These are phyloP conservation scores for Coregonus clupeaformis DNA, from an alignment of 2,113 vertebrate genomes.

Conservation along the genomic window DNA sequence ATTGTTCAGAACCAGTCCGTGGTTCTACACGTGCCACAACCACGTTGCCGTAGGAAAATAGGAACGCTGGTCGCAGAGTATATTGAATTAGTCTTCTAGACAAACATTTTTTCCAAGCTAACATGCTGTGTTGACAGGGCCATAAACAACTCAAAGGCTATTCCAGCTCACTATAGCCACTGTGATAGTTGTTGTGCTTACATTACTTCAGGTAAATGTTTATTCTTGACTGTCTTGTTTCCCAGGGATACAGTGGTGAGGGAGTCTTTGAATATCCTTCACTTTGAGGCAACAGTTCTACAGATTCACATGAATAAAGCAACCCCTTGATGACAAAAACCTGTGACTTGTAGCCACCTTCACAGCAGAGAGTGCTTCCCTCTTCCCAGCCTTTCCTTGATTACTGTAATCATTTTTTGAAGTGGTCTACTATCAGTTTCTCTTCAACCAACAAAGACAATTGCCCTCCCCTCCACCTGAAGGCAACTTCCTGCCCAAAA, in stretches of 20 bases:
- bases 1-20: too few species aligned
- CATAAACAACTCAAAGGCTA: constrained; percentile 42
- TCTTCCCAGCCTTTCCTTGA: neutral
- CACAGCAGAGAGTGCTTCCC: neutral
- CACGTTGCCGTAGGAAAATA: neutral
- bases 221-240: constrained; percentile 15
- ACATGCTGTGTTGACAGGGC: constrained; percentile 19
- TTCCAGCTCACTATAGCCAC: constrained; percentile 35
- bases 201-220: constrained; percentile 3
- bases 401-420: neutral
- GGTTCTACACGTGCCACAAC: too few species aligned
- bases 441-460: neutral
- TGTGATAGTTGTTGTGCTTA: constrained; percentile 30
- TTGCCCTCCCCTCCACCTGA: neutral
- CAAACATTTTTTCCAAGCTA: neutral
- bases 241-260: constrained; percentile 14
- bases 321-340: neutral
- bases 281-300: neutral
- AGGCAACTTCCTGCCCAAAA: neutral
- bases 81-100: neutral
- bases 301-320: neutral
- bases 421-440: neutral
- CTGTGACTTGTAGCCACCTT: neutral
- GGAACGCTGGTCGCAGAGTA: neutral
- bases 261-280: too few species aligned